Evolutionary conservation across 1,140 invertebrate genomes (phyloP), one percentile per base, ranked within the genome.

Genomic region (Brachionus rubens): DNA sequence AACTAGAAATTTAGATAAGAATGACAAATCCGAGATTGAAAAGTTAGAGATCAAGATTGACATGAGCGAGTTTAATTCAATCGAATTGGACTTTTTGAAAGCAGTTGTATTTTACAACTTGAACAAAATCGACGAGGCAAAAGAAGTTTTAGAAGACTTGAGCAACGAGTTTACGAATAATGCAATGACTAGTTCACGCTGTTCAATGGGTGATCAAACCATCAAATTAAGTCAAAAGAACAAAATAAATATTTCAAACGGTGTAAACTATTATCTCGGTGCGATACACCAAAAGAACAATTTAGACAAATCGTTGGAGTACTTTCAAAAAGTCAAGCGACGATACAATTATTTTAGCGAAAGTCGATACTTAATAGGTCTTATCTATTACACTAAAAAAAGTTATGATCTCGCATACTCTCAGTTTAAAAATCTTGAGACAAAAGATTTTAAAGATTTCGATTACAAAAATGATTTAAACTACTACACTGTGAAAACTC

Each of bases 301-400:
- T 9, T 65, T 36, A 21, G 36, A 65, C 36, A 41, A 65, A 43
- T 19, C 59, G 9, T 43, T 43, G 24, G 40, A 65, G 26, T 21
- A 65, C 59, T 65, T 59, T 59, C 30, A 59, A 36, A 59, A 40
- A 19, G 54, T 59, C 3, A 65, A 65, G 24, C n/a, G 36, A 7
- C 26, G 40, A 43, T 65, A 43, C 16, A 65, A 43, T 36, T 65
- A 65, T 65, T 65, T 43, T 43, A 65, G 30, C 12, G 59, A 65
- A 26, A 65, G 59, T 43, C 33, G 40, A 16, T 46, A 30, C 43
- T 41, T 43, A 26, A 41, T 65, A 12, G 59, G 59, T 9, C 24
- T 65, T 1, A 14, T 65, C 21, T 21, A 65, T 14, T 65, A 43
- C 24, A 43, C 19, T 16, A 41, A 43, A 16, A 65, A 65, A 43